Evolutionary conservation across 2,797 vertebrate genomes (phyloP).

Genomic region (Onychomys torridus): DNA sequence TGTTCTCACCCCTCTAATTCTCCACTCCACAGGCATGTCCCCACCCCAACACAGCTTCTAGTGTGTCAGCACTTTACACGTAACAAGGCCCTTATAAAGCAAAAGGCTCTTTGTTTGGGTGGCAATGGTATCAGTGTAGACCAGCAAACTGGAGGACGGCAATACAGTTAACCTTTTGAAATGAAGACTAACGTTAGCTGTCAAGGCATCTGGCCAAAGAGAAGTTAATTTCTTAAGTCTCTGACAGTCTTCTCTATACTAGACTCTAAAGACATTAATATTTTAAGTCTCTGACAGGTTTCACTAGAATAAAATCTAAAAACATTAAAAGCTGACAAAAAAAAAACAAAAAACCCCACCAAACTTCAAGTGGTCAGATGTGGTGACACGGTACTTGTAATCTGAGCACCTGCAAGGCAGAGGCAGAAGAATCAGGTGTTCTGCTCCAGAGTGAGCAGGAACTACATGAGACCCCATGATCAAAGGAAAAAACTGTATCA

Average conservation of each 20-base stretch:
- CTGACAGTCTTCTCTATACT: neutral
- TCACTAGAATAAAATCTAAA: conserved; percentile 52
- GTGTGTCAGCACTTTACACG: neutral
- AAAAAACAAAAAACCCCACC: neutral
- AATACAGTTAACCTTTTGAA: conserved; percentile 42
- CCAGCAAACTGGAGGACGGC: conserved; percentile 47
- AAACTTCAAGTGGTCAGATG: neutral
- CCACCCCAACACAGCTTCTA: conserved; percentile 40
- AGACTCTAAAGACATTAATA: neutral
- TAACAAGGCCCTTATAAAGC: conserved; percentile 45
- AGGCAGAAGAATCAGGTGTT: neutral
- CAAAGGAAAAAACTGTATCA: neutral
- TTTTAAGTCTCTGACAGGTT: neutral
- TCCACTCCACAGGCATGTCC: neutral
- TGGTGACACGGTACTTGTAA: neutral
- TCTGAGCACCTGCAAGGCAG: neutral
- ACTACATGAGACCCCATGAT: neutral
- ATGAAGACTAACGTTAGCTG: conserved; percentile 23
- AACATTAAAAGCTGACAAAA: conserved; percentile 8
- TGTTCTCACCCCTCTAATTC: neutral
- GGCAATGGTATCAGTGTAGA: conserved; percentile 40
- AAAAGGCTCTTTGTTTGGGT: conserved; percentile 69
- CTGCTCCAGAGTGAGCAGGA: neutral
- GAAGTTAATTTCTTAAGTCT: conserved; percentile 23
- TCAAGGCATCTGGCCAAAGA: conserved; percentile 57